These are phyloP conservation scores for Colinus virginianus DNA, from an alignment of 2,113 vertebrate genomes.

Conservation along the genomic window DNA sequence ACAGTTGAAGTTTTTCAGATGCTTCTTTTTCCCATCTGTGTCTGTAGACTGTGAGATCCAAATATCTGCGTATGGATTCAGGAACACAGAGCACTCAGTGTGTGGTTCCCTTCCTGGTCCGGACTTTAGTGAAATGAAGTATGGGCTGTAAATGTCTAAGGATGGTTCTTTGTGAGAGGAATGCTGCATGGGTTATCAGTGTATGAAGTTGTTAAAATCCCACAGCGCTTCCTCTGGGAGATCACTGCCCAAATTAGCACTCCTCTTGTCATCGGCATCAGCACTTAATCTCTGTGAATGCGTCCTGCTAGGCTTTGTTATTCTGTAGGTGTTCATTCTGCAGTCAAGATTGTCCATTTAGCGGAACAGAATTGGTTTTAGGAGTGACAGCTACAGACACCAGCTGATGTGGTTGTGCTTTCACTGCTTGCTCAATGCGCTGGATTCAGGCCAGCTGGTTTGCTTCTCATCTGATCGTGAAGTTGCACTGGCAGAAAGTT, in stretches of 20 bases:
- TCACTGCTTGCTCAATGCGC: not conserved
- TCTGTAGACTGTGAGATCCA: not conserved
- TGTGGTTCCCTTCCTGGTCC: not conserved
- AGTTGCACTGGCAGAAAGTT: not conserved
- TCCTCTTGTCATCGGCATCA: not conserved
- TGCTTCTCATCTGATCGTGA: not conserved
- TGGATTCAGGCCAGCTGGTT: not conserved
- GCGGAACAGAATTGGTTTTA: not conserved
- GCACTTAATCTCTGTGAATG: not conserved
- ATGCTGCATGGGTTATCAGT: not conserved
- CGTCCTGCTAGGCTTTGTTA: not conserved
- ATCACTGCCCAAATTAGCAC: not conserved
- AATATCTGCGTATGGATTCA: not conserved
- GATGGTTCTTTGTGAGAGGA: not conserved
- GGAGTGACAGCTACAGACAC: not conserved
- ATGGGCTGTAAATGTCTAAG: not conserved
- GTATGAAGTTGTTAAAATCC: not conserved
- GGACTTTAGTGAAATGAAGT: not conserved
- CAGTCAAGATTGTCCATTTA: not conserved
- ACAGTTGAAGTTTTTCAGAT: not conserved
- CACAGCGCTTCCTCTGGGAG: not conserved
- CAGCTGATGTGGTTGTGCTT: not conserved
- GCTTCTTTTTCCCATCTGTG: not conserved
- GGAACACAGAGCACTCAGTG: not conserved
- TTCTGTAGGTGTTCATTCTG: not conserved